Evolutionary conservation across 92 coral and sea anemone genomes (phyloP).

Genomic region (Paragorgia papillata): DNA sequence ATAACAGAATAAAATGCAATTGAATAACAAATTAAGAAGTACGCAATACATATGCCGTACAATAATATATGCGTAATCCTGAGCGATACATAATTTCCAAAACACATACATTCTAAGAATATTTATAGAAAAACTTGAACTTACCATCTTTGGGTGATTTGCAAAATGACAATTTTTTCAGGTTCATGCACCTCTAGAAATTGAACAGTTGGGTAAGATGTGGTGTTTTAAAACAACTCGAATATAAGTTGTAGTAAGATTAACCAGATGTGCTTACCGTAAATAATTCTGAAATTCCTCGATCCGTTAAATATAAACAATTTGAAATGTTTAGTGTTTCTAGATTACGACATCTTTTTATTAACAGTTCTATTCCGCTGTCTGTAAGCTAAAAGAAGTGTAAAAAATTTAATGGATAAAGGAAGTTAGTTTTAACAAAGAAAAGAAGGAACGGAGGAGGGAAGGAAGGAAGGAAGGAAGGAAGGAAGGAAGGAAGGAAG

Average conservation of each 20-base stretch:
- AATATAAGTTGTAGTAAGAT: too few relatives aligned
- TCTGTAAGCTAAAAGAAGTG: constrained; percentile 56
- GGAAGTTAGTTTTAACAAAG: neutral
- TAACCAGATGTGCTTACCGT: constrained; percentile 62
- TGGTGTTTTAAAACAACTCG: too few relatives aligned
- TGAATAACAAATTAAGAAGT: too few relatives aligned
- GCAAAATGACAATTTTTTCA: constrained; percentile 22
- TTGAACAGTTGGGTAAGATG: too few relatives aligned
- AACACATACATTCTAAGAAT: too few relatives aligned
- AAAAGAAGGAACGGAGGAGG: neutral
- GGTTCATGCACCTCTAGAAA: constrained; percentile 16
- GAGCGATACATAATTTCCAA: too few relatives aligned
- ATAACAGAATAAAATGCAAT: too few relatives aligned
- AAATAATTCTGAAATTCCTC: constrained; percentile 67
- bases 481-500: neutral
- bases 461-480: neutral
- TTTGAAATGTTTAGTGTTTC: constrained; percentile 70
- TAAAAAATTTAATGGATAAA: neutral
- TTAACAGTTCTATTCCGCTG: constrained; percentile 54
- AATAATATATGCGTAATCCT: too few relatives aligned
- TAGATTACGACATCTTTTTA: constrained; percentile 65
- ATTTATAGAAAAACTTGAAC: neutral
- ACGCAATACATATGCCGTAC: too few relatives aligned
- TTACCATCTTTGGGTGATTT: constrained; percentile 20
- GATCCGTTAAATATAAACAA: constrained; percentile 73